Evolutionary conservation across 2,797 vertebrate genomes (phyloP).

Genomic region (Neostethus bicornis): DNA sequence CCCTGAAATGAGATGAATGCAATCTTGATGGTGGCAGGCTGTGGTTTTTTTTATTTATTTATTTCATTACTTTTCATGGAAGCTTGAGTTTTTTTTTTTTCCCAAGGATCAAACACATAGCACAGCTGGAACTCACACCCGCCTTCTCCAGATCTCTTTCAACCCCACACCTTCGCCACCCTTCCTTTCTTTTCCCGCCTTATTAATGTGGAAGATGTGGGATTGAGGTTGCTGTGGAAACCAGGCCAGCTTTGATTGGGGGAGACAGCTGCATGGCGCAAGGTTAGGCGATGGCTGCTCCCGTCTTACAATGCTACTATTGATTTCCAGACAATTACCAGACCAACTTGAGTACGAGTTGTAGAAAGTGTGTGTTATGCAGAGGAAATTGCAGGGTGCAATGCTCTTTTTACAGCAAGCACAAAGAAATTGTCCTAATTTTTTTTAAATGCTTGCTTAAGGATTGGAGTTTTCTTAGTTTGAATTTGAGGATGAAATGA

Average conservation of each 20-base stretch:
- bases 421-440: constrained; percentile 25
- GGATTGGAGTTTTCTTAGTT: constrained; percentile 23
- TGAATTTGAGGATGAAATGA: constrained; percentile 22
- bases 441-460: constrained; percentile 29
- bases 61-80: constrained; percentile 16
- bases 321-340: constrained; percentile 72
- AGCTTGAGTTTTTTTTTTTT: constrained; percentile 38
- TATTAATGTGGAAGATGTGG: constrained; percentile 64
- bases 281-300: constrained; percentile 70
- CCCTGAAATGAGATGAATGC: constrained; percentile 60
- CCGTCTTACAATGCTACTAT: constrained; percentile 58
- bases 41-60: constrained; percentile 11
- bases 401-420: constrained; percentile 19
- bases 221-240: constrained; percentile 72
- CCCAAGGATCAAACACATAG: constrained; percentile 8
- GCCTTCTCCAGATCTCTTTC: constrained; percentile 25
- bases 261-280: constrained; percentile 64
- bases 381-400: neutral
- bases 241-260: constrained; percentile 58
- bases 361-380: constrained; percentile 28
- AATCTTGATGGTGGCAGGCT: constrained; percentile 41
- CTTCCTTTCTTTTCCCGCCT: constrained; percentile 46
- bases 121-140: constrained; percentile 20
- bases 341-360: constrained; percentile 35
- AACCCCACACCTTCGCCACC: constrained; percentile 31